Percentiles rank a stretch among this genome's conserved stretches.
Evolutionary conservation across 2,113 vertebrate genomes (phyloP).

Genomic region (Suncus etruscus): DNA sequence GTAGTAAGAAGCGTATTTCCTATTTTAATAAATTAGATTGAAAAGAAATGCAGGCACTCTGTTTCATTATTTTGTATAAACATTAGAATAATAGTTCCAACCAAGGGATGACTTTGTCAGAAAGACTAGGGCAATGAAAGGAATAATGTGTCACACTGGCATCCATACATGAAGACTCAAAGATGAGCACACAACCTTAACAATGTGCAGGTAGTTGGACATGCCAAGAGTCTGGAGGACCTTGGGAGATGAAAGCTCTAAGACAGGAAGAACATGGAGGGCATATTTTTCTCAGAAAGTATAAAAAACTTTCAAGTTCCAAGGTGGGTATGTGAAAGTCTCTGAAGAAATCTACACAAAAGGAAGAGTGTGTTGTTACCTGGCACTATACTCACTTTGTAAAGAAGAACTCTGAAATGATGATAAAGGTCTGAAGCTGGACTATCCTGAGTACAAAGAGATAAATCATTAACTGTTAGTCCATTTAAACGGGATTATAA

Average conservation of each 20-base stretch:
- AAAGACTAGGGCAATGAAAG: neutral
- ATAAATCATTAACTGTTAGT: neutral
- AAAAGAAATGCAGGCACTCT: slow-evolving; percentile 30
- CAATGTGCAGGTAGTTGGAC: neutral
- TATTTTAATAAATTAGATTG: neutral
- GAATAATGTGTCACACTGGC: neutral
- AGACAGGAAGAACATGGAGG: neutral
- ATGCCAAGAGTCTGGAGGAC: neutral
- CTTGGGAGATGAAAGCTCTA: neutral
- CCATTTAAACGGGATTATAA: neutral
- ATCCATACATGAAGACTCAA: neutral
- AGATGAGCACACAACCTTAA: neutral
- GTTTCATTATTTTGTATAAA: slow-evolving; percentile 28
- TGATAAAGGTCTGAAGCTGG: neutral
- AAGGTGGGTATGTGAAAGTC: neutral
- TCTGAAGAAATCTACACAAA: neutral
- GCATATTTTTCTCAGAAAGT: neutral
- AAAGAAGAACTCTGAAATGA: neutral
- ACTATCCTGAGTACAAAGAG: neutral
- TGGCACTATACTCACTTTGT: neutral
- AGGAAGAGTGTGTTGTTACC: neutral
- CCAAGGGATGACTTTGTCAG: neutral
- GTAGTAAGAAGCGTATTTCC: neutral
- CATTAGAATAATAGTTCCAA: neutral
- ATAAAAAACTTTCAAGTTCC: neutral